Conservation (phyloP, 2,797 vertebrate species). For the Pipistrellus nathusii region DNA sequence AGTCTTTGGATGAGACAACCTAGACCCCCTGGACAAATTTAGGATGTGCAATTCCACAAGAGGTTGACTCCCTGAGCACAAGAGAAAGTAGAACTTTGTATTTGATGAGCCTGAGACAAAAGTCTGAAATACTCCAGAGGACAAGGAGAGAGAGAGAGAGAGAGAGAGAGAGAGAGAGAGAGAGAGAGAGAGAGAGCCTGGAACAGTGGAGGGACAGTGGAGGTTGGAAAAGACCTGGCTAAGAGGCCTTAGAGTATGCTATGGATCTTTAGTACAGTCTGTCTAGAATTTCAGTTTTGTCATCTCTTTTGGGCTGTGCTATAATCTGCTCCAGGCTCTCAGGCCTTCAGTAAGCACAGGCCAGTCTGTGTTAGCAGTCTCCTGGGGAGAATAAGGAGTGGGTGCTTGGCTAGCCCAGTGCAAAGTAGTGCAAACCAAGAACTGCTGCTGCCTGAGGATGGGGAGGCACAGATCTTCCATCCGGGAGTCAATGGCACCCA, state of each 20-base stretch:
- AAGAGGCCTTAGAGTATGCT: not conserved
- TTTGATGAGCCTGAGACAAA: not conserved
- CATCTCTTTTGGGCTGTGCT: not conserved
- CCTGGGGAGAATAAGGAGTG: not conserved
- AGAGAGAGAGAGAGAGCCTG: no score
- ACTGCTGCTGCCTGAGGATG: not conserved
- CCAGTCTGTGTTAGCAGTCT: not conserved
- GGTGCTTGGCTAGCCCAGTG: not conserved
- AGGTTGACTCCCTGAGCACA: not conserved
- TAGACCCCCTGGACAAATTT: not conserved
- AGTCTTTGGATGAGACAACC: not conserved
- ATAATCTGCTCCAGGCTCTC: not conserved
- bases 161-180: no score
- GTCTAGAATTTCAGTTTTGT: not conserved
- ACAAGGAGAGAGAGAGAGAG: not conserved
- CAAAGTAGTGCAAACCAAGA: not conserved
- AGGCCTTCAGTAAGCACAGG: not conserved
- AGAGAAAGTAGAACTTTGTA: not conserved
- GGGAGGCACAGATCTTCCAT: no score
- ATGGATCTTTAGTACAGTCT: not conserved
- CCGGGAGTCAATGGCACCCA: not conserved
- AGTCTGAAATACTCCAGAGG: not conserved
- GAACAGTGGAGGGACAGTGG: not conserved
- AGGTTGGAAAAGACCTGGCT: not conserved
- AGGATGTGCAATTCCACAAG: not conserved